phyloP scores from a whole-genome alignment of 2,888 invertebrate genomes.

The Drosophila demipolita region DNA sequence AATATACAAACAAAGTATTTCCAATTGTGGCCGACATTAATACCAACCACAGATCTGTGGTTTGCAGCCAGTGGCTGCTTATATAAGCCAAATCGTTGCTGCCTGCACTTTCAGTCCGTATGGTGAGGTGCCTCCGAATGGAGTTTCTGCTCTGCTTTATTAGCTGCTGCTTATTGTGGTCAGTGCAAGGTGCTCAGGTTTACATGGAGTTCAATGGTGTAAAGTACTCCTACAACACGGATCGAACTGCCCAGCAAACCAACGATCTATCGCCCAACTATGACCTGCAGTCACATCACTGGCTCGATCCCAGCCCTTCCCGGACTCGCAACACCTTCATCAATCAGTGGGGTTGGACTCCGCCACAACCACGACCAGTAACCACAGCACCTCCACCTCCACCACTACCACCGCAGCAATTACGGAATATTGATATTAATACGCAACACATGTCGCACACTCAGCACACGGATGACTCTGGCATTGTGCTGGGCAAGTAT shows the following conservation, averaged over 20 bases:
- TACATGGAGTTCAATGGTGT: constrained; percentile 84
- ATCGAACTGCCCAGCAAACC: constrained; percentile 58
- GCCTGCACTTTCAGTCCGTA: constrained; percentile 26
- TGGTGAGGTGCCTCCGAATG: constrained; percentile 31
- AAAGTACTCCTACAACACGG: constrained; percentile 83
- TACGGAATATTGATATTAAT: constrained; percentile 76
- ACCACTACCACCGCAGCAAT: constrained; percentile 12
- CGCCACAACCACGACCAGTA: constrained; percentile 26
- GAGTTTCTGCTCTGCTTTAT: constrained; percentile 26
- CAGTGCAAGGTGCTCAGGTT: constrained; percentile 74
- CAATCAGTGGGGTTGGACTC: constrained; percentile 50
- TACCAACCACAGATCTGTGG: constrained; percentile 24
- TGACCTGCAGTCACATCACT: constrained; percentile 23
- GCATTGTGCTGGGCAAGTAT: constrained; percentile 87
- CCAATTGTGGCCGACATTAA: constrained; percentile 20
- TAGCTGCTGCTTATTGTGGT: neutral
- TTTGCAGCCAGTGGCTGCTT: constrained; percentile 1
- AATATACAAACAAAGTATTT: constrained; percentile 24
- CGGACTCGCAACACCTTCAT: constrained; percentile 44
- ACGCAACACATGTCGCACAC: constrained; percentile 79
- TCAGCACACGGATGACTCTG: constrained; percentile 80
- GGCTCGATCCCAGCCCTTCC: constrained; percentile 11
- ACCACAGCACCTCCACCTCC: constrained; percentile 36
- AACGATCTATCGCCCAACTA: constrained; percentile 62
- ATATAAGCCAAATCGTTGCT: constrained; percentile 9